phyloP scores from a whole-genome alignment of 2,888 invertebrate species.

The Tenodera sinensis region DNA sequence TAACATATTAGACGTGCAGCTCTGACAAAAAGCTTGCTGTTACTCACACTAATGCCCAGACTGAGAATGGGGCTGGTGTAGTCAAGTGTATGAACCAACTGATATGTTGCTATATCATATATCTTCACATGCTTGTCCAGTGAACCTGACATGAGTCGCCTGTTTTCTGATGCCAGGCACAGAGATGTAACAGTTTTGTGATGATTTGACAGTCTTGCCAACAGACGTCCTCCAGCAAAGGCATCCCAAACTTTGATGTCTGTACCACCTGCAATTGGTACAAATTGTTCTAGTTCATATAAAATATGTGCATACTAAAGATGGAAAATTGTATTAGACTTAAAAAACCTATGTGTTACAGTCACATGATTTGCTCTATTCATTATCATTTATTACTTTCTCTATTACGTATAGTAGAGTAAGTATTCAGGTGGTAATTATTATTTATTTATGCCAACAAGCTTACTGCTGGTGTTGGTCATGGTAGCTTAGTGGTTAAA shows the following conservation, averaged over 20 bases:
- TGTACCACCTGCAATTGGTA: conserved; percentile 61
- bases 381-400: no score
- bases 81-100: conserved; percentile 82
- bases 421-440: no score
- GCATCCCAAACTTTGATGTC: conserved; percentile 93
- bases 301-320: no score
- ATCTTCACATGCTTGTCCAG: conserved; percentile 92
- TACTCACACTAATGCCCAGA: conserved; percentile 64
- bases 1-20: no score
- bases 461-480: no score
- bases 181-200: conserved; percentile 93
- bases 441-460: no score
- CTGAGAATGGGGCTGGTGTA: conserved; percentile 89
- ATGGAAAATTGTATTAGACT: no score
- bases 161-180: conserved; percentile 74
- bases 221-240: conserved; percentile 77
- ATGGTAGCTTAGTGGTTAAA: no score
- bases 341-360: no score
- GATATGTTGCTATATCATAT: conserved; percentile 82
- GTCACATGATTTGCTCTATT: no score
- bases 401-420: no score
- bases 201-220: conserved; percentile 84
- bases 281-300: neutral
- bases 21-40: no score
- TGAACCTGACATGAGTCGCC: conserved; percentile 81